Conservation (phyloP, 2,888 invertebrate genomes). For the Ligdia adustata region DNA sequence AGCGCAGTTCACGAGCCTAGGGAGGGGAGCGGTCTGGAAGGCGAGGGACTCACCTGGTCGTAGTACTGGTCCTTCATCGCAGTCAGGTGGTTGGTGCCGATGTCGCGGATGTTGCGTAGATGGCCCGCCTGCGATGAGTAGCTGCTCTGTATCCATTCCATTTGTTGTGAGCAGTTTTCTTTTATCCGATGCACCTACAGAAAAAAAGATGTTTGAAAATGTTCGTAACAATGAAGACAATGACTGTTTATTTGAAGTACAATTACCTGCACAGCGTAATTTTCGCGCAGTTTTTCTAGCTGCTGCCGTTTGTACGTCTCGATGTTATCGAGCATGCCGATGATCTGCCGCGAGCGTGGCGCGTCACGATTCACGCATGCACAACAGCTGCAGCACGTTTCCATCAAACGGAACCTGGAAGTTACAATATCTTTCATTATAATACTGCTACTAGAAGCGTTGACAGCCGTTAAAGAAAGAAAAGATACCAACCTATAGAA, state of each 20-base stretch:
- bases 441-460: neutral
- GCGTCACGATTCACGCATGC: conserved; percentile 88
- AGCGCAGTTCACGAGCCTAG: conserved; percentile 54
- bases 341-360: conserved; percentile 92
- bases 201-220: too few species aligned
- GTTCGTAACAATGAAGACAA: too few species aligned
- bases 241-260: too few species aligned
- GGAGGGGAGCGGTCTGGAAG: neutral
- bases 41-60: conserved; percentile 87
- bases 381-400: conserved; percentile 92
- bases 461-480: neutral
- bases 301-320: conserved; percentile 96
- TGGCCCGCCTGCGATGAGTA: conserved; percentile 95
- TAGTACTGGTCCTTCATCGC: conserved; percentile 95
- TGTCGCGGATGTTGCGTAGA: conserved; percentile 94
- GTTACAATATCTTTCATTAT: neutral
- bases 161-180: conserved; percentile 96
- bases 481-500: conserved; percentile 86
- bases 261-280: conserved; percentile 93
- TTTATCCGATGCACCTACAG: conserved; percentile 93
- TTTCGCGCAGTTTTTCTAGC: conserved; percentile 93
- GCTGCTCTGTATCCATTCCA: conserved; percentile 96
- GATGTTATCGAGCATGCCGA: conserved; percentile 94
- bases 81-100: conserved; percentile 94
- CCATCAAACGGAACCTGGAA: conserved; percentile 88